Percentiles rank a stretch among this genome's conserved stretches.
Conservation (phyloP, 2,113 vertebrate genomes). For the Lates calcarifer region DNA sequence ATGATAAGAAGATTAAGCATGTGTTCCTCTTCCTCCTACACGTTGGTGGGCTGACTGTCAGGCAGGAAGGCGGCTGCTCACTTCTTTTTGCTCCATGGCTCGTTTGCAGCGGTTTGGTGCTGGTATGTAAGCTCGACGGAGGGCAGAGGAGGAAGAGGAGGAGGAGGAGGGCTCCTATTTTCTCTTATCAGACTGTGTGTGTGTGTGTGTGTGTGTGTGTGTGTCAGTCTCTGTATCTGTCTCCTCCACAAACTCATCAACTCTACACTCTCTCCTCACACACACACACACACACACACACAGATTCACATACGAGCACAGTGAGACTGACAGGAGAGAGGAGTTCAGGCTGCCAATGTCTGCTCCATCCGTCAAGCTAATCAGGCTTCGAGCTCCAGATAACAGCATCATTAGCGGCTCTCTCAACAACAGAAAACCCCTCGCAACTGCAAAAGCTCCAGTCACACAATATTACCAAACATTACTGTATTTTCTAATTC, state of each 20-base stretch:
- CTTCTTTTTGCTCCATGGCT: conserved; percentile 32
- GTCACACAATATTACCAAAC: conserved; percentile 63
- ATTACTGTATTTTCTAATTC: conserved; percentile 56
- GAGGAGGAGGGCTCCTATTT: conserved; percentile 29
- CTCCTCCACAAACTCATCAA: conserved; percentile 40
- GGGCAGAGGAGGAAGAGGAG: conserved; percentile 1
- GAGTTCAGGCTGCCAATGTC: conserved; percentile 55
- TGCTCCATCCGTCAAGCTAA: conserved; percentile 67
- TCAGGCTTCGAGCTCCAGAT: conserved; percentile 70
- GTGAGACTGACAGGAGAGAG: conserved; percentile 46
- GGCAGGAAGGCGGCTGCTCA: conserved; percentile 20
- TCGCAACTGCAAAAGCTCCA: conserved; percentile 50
- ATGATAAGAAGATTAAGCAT: conserved; percentile 54
- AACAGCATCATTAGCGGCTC: conserved; percentile 70
- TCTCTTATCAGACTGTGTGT: conserved; percentile 26
- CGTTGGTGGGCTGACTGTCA: conserved; percentile 31
- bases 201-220: conserved; percentile 2
- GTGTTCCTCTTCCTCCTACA: conserved; percentile 60
- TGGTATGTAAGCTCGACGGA: conserved; percentile 25
- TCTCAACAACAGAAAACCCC: conserved; percentile 49
- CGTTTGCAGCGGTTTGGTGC: conserved; percentile 37
- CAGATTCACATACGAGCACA: conserved; percentile 33
- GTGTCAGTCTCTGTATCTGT: conserved; percentile 32
- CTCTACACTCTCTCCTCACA: conserved; percentile 25
- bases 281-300: conserved; percentile 36